Conservation (phyloP, 2,113 vertebrate genomes). For the Sinosuthora webbiana region DNA sequence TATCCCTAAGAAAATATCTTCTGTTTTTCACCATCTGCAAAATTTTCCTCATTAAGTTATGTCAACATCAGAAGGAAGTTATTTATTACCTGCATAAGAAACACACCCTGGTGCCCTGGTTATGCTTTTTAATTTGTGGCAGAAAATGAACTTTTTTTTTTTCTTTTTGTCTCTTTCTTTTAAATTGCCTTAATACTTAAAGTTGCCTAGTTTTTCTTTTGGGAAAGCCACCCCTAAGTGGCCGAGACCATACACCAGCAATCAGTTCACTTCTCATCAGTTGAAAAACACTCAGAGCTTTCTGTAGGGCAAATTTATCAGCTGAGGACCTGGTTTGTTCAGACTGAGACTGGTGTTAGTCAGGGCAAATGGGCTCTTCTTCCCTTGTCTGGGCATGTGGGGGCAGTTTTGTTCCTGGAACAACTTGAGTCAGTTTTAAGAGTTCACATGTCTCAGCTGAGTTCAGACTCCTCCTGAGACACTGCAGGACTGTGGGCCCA, state of each 20-base stretch:
- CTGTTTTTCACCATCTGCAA: neutral
- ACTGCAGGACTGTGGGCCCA: neutral
- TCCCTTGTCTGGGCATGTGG: neutral
- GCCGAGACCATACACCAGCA: neutral
- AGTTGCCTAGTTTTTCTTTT: neutral
- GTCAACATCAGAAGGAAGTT: neutral
- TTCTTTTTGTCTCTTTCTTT: neutral
- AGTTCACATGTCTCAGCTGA: neutral
- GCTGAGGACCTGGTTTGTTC: neutral
- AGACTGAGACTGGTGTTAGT: neutral
- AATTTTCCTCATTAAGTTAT: neutral
- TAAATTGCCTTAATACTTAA: neutral
- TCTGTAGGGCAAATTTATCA: neutral
- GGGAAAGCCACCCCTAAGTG: neutral
- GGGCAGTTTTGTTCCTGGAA: neutral
- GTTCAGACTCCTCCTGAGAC: neutral
- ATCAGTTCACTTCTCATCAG: neutral
- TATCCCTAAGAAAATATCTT: neutral
- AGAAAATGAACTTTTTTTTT: neutral
- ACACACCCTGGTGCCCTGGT: neutral
- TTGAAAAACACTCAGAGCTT: neutral
- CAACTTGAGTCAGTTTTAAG: neutral
- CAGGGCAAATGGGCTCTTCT: neutral
- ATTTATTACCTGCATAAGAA: neutral
- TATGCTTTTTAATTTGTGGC: neutral